Base-by-base conservation (phyloP, 2,888 invertebrate species). In the Eilema griseolum region DNA sequence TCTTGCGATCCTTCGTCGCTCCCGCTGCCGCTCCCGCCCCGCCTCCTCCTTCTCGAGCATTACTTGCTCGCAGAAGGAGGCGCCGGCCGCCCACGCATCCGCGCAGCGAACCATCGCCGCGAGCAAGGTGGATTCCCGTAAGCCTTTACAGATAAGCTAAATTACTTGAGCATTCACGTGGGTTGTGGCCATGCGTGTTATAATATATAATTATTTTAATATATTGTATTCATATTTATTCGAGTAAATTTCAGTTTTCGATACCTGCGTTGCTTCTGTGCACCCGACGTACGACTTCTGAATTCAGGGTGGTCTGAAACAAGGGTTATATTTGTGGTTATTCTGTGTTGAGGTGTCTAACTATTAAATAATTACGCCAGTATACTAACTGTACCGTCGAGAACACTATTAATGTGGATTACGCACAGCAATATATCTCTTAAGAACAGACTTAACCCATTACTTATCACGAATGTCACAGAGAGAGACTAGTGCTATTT, bases 341-440 rank as follows among this genome's bases (percentile, higher is more conserved):
- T 52, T 2, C n/a, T 52, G 8, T 46, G 46, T 20, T 52, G 52
- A 52, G 1, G 52, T n/a, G n/a, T n/a, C 2, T 52, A 8, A 52
- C 5, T 52, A 52, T n/a, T 52, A 52, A n/a, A 8, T 52, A 52
- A n/a, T 52, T 52, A 52, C 41, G 41, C 41, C 3, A 46, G 20
- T 46, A 41, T 3, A 37, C n/a, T 41, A 41, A n/a, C n/a, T 26
- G 12, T 23, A 10, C 57, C 12, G 11, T 52, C 26, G 10, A 64
- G 46, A 64, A 64, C 24, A 52, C 11, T 59, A 59, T 24, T 59
- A 59, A 59, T 59, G 57, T 52, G n/a, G 8, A n/a, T 52, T n/a
- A 52, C 8, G n/a, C n/a, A 52, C n/a, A 52, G 52, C n/a, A 52
- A 52, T 52, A 52, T 52, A 52, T 52, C 52, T 52, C 52, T 52